A percentile compares a stretch with the other conserved stretches of the same genome.
Evolutionary conservation across 2,888 invertebrate species (phyloP).

Genomic region (Schizaphis graminum): DNA sequence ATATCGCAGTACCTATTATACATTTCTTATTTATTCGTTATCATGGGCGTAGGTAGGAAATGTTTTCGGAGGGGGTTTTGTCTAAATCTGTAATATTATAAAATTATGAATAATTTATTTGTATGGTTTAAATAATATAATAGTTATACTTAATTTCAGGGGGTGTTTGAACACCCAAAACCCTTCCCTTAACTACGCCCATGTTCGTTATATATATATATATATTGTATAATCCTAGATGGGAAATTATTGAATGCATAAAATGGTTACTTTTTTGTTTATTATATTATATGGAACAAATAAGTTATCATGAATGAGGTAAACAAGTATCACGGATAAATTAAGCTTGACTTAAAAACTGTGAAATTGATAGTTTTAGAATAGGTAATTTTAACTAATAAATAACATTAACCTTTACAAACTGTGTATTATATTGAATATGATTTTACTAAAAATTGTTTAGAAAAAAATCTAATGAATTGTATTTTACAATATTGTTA

Average conservation of each 20-base stretch:
- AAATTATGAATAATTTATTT: no score
- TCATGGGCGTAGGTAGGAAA: no score
- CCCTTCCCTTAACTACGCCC: no score
- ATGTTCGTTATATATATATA: neutral
- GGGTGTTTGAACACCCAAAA: no score
- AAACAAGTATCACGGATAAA: neutral
- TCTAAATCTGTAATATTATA: no score
- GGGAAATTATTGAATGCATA: neutral
- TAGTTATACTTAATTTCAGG: no score
- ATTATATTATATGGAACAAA: neutral
- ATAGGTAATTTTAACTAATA: neutral
- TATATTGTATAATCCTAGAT: neutral
- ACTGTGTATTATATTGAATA: neutral
- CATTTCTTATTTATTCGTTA: neutral
- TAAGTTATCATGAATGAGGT: neutral
- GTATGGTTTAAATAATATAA: no score
- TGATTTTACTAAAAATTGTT: neutral
- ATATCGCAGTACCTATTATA: neutral
- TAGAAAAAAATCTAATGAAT: neutral
- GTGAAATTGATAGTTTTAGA: neutral
- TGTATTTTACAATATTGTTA: neutral
- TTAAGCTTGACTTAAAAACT: neutral
- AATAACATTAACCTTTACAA: neutral
- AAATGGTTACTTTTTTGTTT: neutral
- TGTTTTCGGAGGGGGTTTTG: no score